Conservation (phyloP, 2,888 invertebrate genomes). For the Tetragonisca angustula region DNA sequence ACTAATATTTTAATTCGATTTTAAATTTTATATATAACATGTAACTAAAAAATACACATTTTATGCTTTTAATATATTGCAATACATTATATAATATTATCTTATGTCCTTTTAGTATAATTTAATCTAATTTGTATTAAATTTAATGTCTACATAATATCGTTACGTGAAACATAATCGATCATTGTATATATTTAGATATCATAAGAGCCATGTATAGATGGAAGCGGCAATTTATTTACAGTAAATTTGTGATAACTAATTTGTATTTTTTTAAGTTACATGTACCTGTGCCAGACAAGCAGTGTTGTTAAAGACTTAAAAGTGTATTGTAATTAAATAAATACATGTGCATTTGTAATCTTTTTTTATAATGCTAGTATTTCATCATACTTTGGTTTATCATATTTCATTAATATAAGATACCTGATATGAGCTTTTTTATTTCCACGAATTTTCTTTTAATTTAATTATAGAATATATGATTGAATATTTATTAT, state of each 20-base stretch:
- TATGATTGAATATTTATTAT: neutral
- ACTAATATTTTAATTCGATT: conserved; percentile 29
- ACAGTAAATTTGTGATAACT: conserved; percentile 71
- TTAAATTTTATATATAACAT: conserved; percentile 34
- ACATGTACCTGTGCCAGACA: conserved; percentile 73
- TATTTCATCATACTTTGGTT: conserved; percentile 13
- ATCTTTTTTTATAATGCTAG: conserved; percentile 31
- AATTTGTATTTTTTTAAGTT: conserved; percentile 73
- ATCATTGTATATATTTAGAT: conserved; percentile 51
- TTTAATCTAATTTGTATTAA: conserved; percentile 27
- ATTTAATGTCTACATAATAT: conserved; percentile 28
- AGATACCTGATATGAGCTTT: conserved; percentile 17
- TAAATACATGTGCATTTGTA: conserved; percentile 54
- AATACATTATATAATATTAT: conserved; percentile 15
- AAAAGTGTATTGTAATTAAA: conserved; percentile 41
- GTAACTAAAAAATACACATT: conserved; percentile 15
- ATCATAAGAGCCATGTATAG: conserved; percentile 48
- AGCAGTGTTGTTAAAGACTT: conserved; percentile 63
- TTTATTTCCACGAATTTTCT: conserved; percentile 10
- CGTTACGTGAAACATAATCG: conserved; percentile 18
- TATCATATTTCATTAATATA: conserved; percentile 19
- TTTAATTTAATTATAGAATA: neutral
- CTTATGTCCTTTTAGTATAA: conserved; percentile 28
- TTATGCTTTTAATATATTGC: conserved; percentile 27
- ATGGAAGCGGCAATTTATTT: conserved; percentile 48